These are phyloP conservation scores for Tethya wilhelma DNA, from an alignment of 37 sponge, comb jelly and placozoan species.

Conservation along the genomic window DNA sequence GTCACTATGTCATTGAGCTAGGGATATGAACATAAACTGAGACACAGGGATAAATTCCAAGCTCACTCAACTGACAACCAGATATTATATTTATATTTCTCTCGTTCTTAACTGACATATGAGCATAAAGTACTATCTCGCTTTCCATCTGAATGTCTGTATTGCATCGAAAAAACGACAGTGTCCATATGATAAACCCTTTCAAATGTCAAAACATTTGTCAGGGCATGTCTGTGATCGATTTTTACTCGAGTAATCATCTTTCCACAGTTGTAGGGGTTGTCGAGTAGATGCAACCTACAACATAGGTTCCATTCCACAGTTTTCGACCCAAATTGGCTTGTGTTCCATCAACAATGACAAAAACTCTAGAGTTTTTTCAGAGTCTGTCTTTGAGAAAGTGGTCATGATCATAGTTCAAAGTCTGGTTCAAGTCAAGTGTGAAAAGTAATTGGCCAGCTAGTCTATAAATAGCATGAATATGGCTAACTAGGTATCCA, in stretches of 20 bases:
- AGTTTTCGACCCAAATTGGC: background rate
- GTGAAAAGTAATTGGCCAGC: conserved; percentile 8
- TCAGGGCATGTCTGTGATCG: background rate
- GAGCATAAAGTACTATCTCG: conserved; percentile 9
- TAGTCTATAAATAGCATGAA: background rate
- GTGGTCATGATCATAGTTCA: background rate
- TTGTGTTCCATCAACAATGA: background rate
- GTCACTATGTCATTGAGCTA: background rate
- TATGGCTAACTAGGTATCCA: background rate
- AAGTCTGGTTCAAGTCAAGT: conserved; percentile 3
- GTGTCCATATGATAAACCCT: background rate
- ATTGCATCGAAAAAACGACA: background rate
- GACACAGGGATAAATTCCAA: no score
- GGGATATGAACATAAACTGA: no score
- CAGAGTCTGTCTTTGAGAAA: background rate
- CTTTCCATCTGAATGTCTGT: background rate
- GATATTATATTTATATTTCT: background rate
- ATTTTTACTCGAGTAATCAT: background rate
- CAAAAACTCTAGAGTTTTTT: background rate
- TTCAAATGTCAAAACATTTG: background rate
- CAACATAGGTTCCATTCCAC: background rate
- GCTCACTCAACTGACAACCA: background rate
- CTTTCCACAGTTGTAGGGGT: background rate
- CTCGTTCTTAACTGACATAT: background rate
- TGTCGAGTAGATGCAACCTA: conserved; percentile 3